A percentile compares a stretch with the other conserved stretches of the same genome.
Conservation (phyloP, 2,113 vertebrate genomes). For the Melanerpes formicivorus region DNA sequence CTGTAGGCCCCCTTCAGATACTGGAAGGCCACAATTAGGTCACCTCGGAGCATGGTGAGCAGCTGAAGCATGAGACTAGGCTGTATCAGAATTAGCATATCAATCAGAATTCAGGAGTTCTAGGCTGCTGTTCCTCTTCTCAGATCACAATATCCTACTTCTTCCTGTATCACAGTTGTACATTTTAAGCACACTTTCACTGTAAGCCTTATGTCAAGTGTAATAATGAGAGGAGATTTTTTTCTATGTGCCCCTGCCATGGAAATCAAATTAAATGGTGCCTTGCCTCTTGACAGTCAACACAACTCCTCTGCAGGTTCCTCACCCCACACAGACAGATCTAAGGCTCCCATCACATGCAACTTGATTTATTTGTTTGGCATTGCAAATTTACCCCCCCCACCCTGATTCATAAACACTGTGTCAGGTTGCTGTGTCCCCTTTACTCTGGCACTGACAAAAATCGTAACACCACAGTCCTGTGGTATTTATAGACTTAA, state of each 20-base stretch:
- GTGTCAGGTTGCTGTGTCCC: background rate
- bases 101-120: background rate
- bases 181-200: background rate
- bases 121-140: slow-evolving; percentile 6
- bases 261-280: slow-evolving; percentile 20
- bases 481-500: background rate
- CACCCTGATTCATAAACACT: background rate
- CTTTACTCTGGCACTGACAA: background rate
- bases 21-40: too few species aligned
- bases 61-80: background rate
- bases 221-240: background rate
- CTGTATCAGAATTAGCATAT: background rate
- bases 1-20: too few species aligned
- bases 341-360: background rate
- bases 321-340: background rate
- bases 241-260: background rate
- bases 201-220: background rate
- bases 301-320: background rate
- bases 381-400: slow-evolving; percentile 1
- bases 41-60: too few species aligned
- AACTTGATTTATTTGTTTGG: background rate
- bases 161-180: background rate
- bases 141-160: background rate
- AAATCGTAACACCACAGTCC: background rate
- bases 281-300: background rate